Base-by-base conservation (phyloP, 2,888 invertebrate genomes). In the Melikaiella ostensackeni region DNA sequence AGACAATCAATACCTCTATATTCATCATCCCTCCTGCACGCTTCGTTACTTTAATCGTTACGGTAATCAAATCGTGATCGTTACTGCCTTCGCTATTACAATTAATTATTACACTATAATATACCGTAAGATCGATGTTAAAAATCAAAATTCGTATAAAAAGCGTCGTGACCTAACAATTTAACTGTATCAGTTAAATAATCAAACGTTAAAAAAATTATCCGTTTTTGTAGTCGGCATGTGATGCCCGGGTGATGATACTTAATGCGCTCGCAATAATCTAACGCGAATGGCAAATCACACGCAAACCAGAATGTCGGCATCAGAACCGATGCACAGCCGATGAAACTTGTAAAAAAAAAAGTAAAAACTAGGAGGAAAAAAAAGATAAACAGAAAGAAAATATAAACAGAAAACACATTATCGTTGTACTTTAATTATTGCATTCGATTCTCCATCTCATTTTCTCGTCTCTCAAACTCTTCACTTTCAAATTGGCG, bases 91-190 rank as follows among this genome's bases (percentile, higher is more conserved):
- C 74, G 50, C 62, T 64, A 59, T 75, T 57, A 75, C 77, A 35
- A 61, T 82, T 79, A 62, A 76, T 77, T 77, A 75, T 78, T 77
- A 77, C 59, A 50, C 70, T 70, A 70, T 50, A 70, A 55, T 70
- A 70, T 88, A 89, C 84, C 86, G 84, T 89, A 89, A 88, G 86
- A 85, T 88, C 88, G 89, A 88, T 88, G 85, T 90, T 89, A 88
- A 90, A 89, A 91, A 90, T 88, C 89, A 91, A 90, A 91, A 89
- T 91, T 88, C 89, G 90, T 91, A 91, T 91, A 91, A 91, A 91
- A 91, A 91, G 91, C 91, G 88, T 90, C 89, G 86, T 89, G 89
- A 90, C 86, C 88, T 88, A 90, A 89, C 87, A 86, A 88, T 88
- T 70, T 88, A 87, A 89, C 85, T 86, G 84, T 86, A 81, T 85